These are phyloP conservation scores for Mesitornis unicolor DNA, from an alignment of 2,113 vertebrate species.

Conservation along the genomic window DNA sequence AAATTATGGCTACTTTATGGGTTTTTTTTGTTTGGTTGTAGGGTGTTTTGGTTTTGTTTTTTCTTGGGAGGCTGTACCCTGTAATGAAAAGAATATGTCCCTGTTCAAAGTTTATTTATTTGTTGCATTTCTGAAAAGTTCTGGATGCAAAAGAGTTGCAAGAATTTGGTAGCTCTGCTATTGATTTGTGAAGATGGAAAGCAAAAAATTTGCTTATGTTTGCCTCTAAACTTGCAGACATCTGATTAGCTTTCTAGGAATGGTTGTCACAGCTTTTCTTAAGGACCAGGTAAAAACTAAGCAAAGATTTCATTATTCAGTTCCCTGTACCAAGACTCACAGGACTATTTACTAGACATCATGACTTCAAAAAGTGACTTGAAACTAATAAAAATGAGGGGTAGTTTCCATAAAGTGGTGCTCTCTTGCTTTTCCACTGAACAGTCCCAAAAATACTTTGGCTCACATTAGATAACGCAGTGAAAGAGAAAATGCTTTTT, in stretches of 20 bases:
- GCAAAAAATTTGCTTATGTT: background rate
- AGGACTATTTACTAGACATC: background rate
- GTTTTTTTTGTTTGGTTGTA: background rate
- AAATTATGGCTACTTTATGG: background rate
- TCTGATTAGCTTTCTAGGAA: slow-evolving; percentile 17
- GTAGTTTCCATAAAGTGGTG: slow-evolving; percentile 20
- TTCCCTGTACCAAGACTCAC: background rate
- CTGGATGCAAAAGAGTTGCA: background rate
- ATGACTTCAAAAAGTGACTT: background rate
- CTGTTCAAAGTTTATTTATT: background rate
- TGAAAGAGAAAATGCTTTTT: slow-evolving; percentile 36
- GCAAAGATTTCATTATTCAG: background rate
- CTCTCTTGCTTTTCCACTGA: slow-evolving; percentile 28
- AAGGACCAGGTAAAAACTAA: background rate
- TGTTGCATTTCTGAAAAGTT: background rate
- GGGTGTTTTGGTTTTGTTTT: background rate
- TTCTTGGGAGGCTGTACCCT: background rate
- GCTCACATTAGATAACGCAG: slow-evolving; percentile 16
- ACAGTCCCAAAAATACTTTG: slow-evolving; percentile 48
- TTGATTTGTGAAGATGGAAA: background rate
- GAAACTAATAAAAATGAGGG: slow-evolving; percentile 24
- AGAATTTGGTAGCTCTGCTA: background rate
- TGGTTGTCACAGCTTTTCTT: background rate
- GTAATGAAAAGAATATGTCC: background rate
- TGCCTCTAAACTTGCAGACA: background rate